Conservation (phyloP, 2,888 invertebrate species). For the Diplolepis rosae region DNA sequence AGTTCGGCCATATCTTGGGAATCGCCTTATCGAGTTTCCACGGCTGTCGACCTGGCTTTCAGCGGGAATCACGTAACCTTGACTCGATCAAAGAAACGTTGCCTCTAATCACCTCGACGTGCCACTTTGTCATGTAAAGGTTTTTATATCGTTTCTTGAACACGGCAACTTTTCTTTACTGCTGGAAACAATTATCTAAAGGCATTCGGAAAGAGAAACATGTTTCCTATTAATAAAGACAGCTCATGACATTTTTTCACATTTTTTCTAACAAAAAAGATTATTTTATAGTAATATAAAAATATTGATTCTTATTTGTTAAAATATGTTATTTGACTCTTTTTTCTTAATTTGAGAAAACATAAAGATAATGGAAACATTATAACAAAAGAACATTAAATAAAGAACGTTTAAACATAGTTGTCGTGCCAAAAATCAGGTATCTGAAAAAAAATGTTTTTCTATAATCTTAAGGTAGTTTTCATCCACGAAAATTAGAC, state of each 20-base stretch:
- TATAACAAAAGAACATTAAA: no score
- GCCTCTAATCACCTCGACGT: slow-evolving; percentile 13
- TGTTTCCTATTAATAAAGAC: neutral
- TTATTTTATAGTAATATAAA: neutral
- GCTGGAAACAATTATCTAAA: neutral
- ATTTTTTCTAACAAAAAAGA: neutral
- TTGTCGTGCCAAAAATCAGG: no score
- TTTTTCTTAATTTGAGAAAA: no score
- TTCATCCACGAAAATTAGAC: no score
- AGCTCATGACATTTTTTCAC: neutral
- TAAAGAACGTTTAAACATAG: no score
- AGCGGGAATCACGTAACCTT: slow-evolving; percentile 9
- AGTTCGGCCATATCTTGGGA: neutral
- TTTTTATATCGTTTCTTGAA: slow-evolving; percentile 1
- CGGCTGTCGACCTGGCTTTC: neutral
- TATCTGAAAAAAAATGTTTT: no score
- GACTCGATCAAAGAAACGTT: slow-evolving; percentile 12
- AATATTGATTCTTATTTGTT: no score
- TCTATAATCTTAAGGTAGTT: no score
- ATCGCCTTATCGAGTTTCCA: neutral
- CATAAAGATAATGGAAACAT: no score
- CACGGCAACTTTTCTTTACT: neutral
- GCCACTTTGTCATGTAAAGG: slow-evolving; percentile 8
- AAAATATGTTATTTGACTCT: no score
- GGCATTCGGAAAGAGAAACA: neutral